Conservation (phyloP, 2,888 invertebrate species). For the Drosophila subquinaria region DNA sequence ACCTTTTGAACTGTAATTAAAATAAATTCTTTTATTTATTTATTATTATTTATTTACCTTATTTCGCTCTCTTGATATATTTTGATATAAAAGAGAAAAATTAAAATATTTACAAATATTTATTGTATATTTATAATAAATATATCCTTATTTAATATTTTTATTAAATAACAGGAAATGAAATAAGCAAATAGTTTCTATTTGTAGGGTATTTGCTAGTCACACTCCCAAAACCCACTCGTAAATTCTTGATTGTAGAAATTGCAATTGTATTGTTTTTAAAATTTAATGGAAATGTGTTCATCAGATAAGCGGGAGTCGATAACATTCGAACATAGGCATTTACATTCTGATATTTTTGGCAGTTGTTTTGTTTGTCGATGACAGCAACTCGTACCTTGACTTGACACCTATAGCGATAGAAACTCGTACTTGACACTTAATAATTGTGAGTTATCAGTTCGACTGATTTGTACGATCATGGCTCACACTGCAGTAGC, state of each 20-base stretch:
- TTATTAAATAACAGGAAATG: no score
- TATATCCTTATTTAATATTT: no score
- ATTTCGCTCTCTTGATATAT: no score
- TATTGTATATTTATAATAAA: not conserved
- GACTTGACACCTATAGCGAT: conserved; percentile 21
- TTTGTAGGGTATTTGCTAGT: not conserved
- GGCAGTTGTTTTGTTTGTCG: conserved; percentile 49
- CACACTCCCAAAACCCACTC: not conserved
- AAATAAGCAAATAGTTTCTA: no score
- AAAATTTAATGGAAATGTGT: conserved; percentile 57
- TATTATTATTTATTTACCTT: no score
- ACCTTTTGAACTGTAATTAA: no score
- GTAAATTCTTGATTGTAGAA: conserved; percentile 9
- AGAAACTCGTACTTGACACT: conserved; percentile 21
- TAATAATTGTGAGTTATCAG: conserved; percentile 57
- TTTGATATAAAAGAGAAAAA: not conserved
- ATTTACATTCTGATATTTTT: conserved; percentile 52
- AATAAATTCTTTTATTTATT: no score
- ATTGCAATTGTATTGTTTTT: conserved; percentile 25
- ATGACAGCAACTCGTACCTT: conserved; percentile 36
- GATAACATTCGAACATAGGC: conserved; percentile 47
- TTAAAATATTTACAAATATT: not conserved
- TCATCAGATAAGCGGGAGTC: conserved; percentile 40
- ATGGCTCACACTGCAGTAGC: conserved; percentile 2
- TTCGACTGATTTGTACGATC: conserved; percentile 46